Conservation (phyloP, 2,797 vertebrate genomes). For the Rhinoraja longicauda region DNA sequence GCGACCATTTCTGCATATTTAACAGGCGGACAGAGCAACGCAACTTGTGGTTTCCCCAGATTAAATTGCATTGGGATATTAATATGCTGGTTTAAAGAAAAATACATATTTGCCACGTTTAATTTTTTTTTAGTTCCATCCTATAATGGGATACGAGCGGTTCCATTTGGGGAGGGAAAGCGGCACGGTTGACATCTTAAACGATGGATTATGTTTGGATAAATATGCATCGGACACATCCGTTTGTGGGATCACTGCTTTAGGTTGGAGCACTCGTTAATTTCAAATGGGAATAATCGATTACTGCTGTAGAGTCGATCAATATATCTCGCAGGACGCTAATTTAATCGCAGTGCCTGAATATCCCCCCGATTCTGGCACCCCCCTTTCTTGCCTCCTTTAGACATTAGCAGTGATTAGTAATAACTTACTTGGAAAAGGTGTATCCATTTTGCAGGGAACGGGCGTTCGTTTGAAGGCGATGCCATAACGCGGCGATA, state of each 20-base stretch:
- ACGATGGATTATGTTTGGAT: not conserved
- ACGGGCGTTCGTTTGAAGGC: not conserved
- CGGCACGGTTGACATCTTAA: not conserved
- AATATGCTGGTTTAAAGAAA: not conserved
- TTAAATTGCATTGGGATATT: not conserved
- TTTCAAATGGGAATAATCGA: not conserved
- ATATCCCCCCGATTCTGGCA: not conserved
- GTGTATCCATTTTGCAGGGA: not conserved
- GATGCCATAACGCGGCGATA: not conserved
- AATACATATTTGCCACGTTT: not conserved
- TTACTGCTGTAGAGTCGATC: not conserved
- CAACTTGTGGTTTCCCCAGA: not conserved
- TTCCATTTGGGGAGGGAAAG: too few relatives aligned
- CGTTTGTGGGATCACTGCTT: not conserved
- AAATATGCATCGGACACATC: not conserved
- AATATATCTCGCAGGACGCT: too few relatives aligned
- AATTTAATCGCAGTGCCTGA: not conserved
- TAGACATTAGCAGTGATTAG: not conserved
- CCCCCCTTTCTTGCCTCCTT: too few relatives aligned
- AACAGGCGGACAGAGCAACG: not conserved
- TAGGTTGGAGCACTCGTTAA: not conserved
- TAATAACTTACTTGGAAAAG: not conserved
- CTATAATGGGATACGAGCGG: not conserved
- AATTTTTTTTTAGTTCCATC: too few relatives aligned
- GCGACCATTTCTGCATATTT: not conserved